phyloP scores from a whole-genome alignment of 2,113 vertebrate genomes.

The Haliaeetus leucogaster region DNA sequence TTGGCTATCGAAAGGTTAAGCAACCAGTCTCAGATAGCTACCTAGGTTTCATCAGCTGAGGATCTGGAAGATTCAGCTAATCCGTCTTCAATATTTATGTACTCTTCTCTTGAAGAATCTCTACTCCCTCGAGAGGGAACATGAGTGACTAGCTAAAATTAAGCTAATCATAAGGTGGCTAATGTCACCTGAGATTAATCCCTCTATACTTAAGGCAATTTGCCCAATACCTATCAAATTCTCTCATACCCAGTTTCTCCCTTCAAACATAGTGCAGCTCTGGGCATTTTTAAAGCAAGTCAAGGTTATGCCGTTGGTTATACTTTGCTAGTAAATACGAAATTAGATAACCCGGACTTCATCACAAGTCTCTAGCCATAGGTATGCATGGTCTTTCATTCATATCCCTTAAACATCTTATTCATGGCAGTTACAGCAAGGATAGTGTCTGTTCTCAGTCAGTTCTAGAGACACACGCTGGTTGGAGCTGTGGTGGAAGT shows the following conservation, averaged over 20 bases:
- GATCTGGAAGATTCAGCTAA: not conserved
- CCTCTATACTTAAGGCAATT: not conserved
- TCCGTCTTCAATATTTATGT: not conserved
- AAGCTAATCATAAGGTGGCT: not conserved
- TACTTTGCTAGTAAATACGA: not conserved
- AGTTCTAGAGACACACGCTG: not conserved
- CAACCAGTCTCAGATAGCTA: not conserved
- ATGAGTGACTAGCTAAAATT: not conserved
- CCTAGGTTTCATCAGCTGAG: not conserved
- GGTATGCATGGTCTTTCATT: not conserved
- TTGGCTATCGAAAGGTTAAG: not conserved
- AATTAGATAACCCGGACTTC: not conserved
- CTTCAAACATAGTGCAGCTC: not conserved
- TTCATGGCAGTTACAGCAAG: not conserved
- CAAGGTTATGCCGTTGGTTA: not conserved
- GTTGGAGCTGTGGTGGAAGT: not conserved
- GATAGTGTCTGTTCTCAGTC: not conserved
- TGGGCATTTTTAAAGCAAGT: not conserved
- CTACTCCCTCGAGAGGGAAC: not conserved
- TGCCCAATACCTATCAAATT: not conserved
- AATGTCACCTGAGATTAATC: not conserved
- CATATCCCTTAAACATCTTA: not conserved
- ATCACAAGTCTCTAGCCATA: not conserved
- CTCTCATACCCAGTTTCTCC: not conserved
- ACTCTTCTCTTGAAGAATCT: not conserved